Evolutionary conservation across 1,140 invertebrate genomes (phyloP), one percentile per base, ranked within the genome.

Genomic region (Calycopis cecrops): DNA sequence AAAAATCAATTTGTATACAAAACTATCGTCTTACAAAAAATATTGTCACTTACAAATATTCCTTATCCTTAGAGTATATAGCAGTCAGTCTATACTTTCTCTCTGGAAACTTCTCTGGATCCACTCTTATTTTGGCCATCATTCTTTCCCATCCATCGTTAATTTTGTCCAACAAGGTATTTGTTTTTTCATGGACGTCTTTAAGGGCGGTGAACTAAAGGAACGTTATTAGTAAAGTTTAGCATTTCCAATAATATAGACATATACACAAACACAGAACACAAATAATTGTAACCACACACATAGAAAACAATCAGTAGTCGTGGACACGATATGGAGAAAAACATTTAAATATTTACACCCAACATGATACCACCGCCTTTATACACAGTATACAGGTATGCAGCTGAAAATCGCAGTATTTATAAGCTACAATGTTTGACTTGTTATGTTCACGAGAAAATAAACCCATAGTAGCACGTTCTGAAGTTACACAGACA

Each of bases 11-110:
- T n/a, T 28, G 21, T 28, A 28, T 28, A 6, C 21, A 28, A 28
- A 28, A 6, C 2, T 28, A 28, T 3, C 2, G 6, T 28, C 21
- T 28, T 28, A 28, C 10, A 54, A 48, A 58, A 48, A 37, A 52
- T 38, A 49, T 40, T 17, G 21, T 28, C 21, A 90, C 92, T 92
- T 85, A 94, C 93, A 96, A 90, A 79, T 96, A 96, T 79, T 95
- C 94, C 79, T 96, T 96, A 73, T 97, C 95, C 54, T 94, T 91
- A 53, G 92, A 93, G 76, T 96, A 97, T 57, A 96, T 92, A 10
- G 95, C 94, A 11, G 95, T 96, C 49, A 94, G 93, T 52, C 92
- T 88, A 65, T 94, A 92, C 44, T 90, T 91, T 69, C 92, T 91
- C 55, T 91, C 90, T 0, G 94, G 94, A 73, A 96, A 95, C 62